phyloP scores from a whole-genome alignment of 2,797 vertebrate species.

The Poeciliopsis gracilis region DNA sequence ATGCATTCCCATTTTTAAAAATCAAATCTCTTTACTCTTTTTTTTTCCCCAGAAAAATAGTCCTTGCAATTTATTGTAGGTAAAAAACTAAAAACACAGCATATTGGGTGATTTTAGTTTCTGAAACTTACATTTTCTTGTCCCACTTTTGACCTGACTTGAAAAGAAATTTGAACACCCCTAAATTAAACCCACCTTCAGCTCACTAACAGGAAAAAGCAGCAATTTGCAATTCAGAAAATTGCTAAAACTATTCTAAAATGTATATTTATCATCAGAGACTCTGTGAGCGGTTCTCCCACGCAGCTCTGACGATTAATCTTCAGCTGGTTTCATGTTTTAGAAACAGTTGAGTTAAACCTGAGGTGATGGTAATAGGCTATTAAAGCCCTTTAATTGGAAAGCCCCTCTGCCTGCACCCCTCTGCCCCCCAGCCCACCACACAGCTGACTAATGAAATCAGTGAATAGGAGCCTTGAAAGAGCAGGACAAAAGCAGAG shows the following conservation, averaged over 20 bases:
- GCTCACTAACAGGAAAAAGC: neutral
- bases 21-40: neutral
- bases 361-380: conserved; percentile 76
- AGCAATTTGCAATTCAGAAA: neutral
- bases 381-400: conserved; percentile 79
- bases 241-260: neutral
- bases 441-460: conserved; percentile 77
- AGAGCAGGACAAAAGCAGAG: conserved; percentile 78
- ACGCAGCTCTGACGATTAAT: conserved; percentile 41
- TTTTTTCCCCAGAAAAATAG: neutral
- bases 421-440: conserved; percentile 24
- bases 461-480: conserved; percentile 76
- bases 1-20: neutral
- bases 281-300: conserved; percentile 25
- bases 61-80: neutral
- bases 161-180: neutral
- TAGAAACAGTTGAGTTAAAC: conserved; percentile 59
- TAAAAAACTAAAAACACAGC: neutral
- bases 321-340: conserved; percentile 53
- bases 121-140: neutral
- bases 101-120: neutral
- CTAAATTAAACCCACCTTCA: conserved; percentile 24
- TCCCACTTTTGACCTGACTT: neutral
- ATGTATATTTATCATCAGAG: conserved; percentile 29
- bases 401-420: conserved; percentile 34